Base-by-base conservation (phyloP, 2,888 invertebrate genomes). In the Papilio protenor region DNA sequence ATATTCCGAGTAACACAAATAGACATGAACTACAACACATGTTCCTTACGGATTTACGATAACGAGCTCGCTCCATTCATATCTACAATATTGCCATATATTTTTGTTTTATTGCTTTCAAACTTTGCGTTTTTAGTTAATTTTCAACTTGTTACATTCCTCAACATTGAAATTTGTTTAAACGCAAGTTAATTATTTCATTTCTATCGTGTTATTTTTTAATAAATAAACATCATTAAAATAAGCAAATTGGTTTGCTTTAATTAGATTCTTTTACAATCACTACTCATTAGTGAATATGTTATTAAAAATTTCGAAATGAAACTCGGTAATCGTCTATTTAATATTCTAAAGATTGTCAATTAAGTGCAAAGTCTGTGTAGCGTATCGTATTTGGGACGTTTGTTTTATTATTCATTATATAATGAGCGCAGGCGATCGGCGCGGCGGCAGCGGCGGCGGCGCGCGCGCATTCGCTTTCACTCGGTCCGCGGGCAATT, bases 401-500 rank as follows among this genome's bases (percentile, higher is more conserved):
- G 89, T 90, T 91, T 89, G 92, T 89, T 92, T 92, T 91, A 92
- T 91, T 92, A 92, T 89, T 93, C 92, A 92, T 94, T 94, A 93
- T 89, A 91, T 94, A 94, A 94, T 90, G 92, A 92, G 81, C 83
- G 83, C 81, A 81, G 80, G 79, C 82, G 80, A 79, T 76, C 83
- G 83, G 84, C 88, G 87, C 57, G 57, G 86, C 87, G 61, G 4
- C 61, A 40, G 27, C 64, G 10, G 40, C 40, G 33, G 64, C 64
- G 64, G 66, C 89, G 87, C 84, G 84, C 89, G 89, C 87, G 88
- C 66, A 89, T 87, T 85, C 85, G 94, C 94, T 94, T 94, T 94
- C 94, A 93, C 94, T 92, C 89, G 84, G 87, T 87, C 85, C 88
- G 89, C 91, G 90, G 89, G 92, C 92, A 92, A 93, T 92, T 92